These are phyloP conservation scores for Accipiter virgatus DNA, from an alignment of 2,113 vertebrate species.

Conservation along the genomic window DNA sequence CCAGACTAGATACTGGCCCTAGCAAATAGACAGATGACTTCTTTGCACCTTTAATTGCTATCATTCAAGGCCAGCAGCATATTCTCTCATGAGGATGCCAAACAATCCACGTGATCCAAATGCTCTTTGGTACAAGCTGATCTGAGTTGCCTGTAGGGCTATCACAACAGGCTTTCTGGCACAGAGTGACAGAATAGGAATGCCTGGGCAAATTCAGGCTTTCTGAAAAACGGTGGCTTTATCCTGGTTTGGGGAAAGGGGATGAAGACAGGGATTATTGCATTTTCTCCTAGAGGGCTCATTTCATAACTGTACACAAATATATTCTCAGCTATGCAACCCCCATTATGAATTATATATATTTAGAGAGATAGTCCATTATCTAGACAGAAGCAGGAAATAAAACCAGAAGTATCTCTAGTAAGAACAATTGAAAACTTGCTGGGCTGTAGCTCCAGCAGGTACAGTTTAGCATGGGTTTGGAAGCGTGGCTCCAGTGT, in stretches of 20 bases:
- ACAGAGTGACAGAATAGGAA: slow-evolving; percentile 22
- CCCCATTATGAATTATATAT: not conserved
- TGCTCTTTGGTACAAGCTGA: slow-evolving; percentile 50
- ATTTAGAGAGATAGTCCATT: not conserved
- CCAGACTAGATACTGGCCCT: slow-evolving; percentile 15
- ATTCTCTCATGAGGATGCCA: slow-evolving; percentile 65
- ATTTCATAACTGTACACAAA: not conserved
- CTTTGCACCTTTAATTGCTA: slow-evolving; percentile 67
- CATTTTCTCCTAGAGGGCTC: not conserved
- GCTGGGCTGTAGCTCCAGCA: not conserved
- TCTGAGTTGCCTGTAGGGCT: slow-evolving; percentile 36
- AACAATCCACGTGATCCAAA: slow-evolving; percentile 19
- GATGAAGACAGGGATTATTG: not conserved
- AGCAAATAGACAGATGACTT: slow-evolving; percentile 57
- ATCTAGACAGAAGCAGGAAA: not conserved
- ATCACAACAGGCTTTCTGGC: slow-evolving; percentile 58
- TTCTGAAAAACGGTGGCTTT: slow-evolving; percentile 1
- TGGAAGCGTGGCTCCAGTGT: not conserved
- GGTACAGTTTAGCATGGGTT: not conserved
- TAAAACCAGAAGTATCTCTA: not conserved
- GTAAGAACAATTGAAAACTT: not conserved
- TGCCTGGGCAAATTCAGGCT: slow-evolving; percentile 1
- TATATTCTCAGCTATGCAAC: not conserved
- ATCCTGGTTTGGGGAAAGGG: not conserved
- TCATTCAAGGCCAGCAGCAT: slow-evolving; percentile 50